Evolutionary conservation across 92 coral and sea anemone species (phyloP).

Genomic region (Heliopora coerulea): DNA sequence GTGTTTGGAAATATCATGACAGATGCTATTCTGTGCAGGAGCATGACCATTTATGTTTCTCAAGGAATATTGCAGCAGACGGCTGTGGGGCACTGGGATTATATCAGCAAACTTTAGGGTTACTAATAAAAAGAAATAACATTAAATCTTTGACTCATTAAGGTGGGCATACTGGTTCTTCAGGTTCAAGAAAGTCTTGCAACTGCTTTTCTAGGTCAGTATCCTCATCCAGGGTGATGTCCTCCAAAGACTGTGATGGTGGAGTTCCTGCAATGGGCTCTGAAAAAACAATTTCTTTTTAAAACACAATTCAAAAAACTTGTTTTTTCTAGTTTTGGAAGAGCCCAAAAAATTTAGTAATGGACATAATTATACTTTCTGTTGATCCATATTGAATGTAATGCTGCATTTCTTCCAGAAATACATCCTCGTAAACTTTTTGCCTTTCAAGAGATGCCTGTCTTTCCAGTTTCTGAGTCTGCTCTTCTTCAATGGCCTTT

Average conservation of each 20-base stretch:
- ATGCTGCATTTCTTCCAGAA: slow-evolving; percentile 95
- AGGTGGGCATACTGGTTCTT: slow-evolving; percentile 70
- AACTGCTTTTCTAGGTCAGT: slow-evolving; percentile 71
- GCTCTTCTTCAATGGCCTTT: slow-evolving; percentile 60
- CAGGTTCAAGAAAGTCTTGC: slow-evolving; percentile 84
- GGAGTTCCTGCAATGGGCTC: slow-evolving; percentile 67
- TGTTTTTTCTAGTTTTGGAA: too few species aligned
- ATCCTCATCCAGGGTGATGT: slow-evolving; percentile 76
- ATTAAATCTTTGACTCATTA: too few species aligned
- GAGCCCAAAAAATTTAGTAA: too few species aligned
- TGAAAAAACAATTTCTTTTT: slow-evolving; percentile 11
- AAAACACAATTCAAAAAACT: too few species aligned
- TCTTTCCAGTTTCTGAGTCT: slow-evolving; percentile 70
- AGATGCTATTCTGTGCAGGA: too few species aligned
- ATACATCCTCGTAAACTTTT: slow-evolving; percentile 94
- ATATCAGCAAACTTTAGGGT: too few species aligned
- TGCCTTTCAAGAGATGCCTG: slow-evolving; percentile 93
- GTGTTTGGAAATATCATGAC: too few species aligned
- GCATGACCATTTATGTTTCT: too few species aligned
- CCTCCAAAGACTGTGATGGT: slow-evolving; percentile 67
- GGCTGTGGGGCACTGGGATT: too few species aligned
- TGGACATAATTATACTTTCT: slow-evolving; percentile 58
- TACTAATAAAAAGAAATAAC: too few species aligned
- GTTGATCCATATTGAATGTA: slow-evolving; percentile 94
- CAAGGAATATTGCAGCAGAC: too few species aligned